Evolutionary conservation across 1,140 invertebrate genomes (phyloP).

Genomic region (Hirudo medicinalis): DNA sequence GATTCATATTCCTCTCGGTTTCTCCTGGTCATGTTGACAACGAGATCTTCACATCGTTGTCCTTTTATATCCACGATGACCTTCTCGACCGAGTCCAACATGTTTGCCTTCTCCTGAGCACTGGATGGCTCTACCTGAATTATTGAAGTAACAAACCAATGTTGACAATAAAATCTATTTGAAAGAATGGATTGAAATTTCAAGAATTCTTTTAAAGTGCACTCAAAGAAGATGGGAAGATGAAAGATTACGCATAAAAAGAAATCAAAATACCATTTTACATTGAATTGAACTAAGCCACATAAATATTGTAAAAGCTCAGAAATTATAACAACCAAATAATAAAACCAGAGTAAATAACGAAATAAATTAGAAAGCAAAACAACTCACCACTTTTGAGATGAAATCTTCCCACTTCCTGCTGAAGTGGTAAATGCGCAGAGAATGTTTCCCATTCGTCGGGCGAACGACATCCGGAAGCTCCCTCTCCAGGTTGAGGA

Average conservation of each 20-base stretch:
- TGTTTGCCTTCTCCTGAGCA: slow-evolving; percentile 25
- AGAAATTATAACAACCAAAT: too few species aligned
- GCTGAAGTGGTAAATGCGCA: slow-evolving; percentile 49
- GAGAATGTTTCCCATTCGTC: slow-evolving; percentile 49
- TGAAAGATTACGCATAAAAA: too few species aligned
- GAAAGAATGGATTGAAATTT: not conserved
- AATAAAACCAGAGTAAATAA: not conserved
- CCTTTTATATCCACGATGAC: slow-evolving; percentile 49
- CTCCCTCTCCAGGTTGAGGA: slow-evolving; percentile 44
- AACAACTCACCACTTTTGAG: slow-evolving; percentile 44
- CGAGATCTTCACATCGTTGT: slow-evolving; percentile 48
- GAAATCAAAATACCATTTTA: too few species aligned
- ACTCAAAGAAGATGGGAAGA: too few species aligned
- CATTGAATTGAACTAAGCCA: too few species aligned
- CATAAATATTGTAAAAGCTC: too few species aligned
- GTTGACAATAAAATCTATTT: not conserved
- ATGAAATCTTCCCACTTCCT: slow-evolving; percentile 50
- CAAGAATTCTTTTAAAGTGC: too few species aligned
- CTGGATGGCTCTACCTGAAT: slow-evolving; percentile 22
- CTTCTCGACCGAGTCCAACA: slow-evolving; percentile 19
- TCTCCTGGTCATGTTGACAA: slow-evolving; percentile 47
- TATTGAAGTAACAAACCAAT: slow-evolving; percentile 7
- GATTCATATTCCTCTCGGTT: slow-evolving; percentile 48
- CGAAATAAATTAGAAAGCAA: not conserved
- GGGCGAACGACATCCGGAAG: slow-evolving; percentile 47